Evolutionary conservation across 1,140 invertebrate genomes (phyloP).

Genomic region (Eupeodes corollae): DNA sequence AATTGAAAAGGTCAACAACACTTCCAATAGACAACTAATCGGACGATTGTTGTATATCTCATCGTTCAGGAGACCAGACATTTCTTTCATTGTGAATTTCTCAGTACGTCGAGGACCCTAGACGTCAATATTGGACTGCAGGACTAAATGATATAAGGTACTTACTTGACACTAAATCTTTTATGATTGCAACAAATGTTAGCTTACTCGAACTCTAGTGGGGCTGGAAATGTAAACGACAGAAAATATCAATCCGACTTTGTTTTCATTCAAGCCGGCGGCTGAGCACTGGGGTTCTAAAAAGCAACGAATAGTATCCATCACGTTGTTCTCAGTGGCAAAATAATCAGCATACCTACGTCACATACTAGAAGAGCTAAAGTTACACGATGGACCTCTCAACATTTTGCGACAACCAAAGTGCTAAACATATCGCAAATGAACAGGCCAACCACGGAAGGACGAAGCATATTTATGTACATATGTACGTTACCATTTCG

Average conservation of each 20-base stretch:
- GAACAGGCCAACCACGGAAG: constrained; percentile 16
- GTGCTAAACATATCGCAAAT: constrained; percentile 19
- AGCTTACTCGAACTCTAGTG: too few species aligned
- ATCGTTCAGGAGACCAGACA: constrained; percentile 31
- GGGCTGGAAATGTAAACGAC: constrained; percentile 7
- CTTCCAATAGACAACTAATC: constrained; percentile 26
- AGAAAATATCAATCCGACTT: constrained; percentile 23
- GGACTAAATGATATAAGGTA: constrained; percentile 35
- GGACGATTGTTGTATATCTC: constrained; percentile 32
- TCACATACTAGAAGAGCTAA: constrained; percentile 6
- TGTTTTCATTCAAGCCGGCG: constrained; percentile 23
- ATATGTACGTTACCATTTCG: too few species aligned
- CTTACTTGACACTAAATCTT: constrained; percentile 21
- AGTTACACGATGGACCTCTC: background rate
- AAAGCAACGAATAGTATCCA: constrained; percentile 26
- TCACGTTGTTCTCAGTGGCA: constrained; percentile 26
- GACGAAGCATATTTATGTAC: too few species aligned
- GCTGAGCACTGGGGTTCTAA: constrained; percentile 26
- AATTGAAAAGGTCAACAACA: background rate
- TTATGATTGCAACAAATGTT: constrained; percentile 6
- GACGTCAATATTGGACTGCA: constrained; percentile 28
- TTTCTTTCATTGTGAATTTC: constrained; percentile 31
- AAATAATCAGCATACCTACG: constrained; percentile 32
- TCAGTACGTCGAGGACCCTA: constrained; percentile 12
- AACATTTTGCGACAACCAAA: constrained; percentile 6